A percentile compares a stretch with the other conserved stretches of the same genome.
Conservation (phyloP, 2,797 vertebrate genomes). For the Mormyrops boulengeri region DNA sequence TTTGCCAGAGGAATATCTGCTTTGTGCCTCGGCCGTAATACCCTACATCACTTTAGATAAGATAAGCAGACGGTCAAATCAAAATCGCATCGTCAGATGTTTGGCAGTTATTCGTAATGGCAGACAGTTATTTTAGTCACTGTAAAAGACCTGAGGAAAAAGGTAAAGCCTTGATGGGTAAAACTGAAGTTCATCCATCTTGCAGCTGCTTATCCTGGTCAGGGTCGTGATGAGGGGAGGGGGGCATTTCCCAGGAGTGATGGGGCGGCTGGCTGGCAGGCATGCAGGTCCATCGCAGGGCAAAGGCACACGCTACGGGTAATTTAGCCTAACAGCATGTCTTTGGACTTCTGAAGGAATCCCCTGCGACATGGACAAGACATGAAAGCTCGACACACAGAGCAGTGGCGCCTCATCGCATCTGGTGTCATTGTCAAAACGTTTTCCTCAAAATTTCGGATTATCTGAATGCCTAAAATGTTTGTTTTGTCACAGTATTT, state of each 20-base stretch:
- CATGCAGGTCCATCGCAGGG: background rate
- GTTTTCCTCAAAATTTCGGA: background rate
- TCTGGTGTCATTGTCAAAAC: background rate
- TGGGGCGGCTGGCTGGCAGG: background rate
- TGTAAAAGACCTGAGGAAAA: background rate
- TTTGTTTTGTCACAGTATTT: background rate
- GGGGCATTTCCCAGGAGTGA: background rate
- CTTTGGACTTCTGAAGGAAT: background rate
- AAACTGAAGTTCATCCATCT: constrained; percentile 2
- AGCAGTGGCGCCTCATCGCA: background rate
- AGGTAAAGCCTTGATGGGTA: background rate
- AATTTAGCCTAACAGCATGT: background rate
- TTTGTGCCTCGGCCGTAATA: background rate
- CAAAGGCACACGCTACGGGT: background rate
- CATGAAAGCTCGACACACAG: background rate
- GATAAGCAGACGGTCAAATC: background rate
- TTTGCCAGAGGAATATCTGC: background rate
- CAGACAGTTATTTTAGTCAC: constrained; percentile 4
- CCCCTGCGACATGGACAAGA: background rate
- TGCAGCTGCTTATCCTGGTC: background rate
- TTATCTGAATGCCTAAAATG: background rate
- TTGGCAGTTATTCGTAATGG: constrained; percentile 19
- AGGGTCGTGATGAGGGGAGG: background rate
- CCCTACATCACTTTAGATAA: constrained; percentile 5
- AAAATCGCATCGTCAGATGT: background rate